Evolutionary conservation across 1,140 invertebrate species (phyloP), one percentile per base, ranked within the genome.

Genomic region (Drosophila eugracilis): DNA sequence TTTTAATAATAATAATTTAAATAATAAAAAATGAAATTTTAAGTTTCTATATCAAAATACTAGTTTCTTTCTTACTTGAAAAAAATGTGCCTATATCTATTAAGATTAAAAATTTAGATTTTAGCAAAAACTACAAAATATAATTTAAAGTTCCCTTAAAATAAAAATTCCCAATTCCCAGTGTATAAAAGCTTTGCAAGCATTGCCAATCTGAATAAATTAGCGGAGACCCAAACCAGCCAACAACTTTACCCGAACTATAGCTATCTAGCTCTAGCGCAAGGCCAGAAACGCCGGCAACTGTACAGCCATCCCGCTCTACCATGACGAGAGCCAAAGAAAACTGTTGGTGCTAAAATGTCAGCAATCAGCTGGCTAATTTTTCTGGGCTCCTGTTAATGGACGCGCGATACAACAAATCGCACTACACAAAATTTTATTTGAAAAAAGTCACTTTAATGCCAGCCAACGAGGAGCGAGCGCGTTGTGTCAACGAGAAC

Each of bases 351-450:
- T 50, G 45, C 49, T 36, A 75, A 83, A 84, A 48, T 83, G n/a
- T 12, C 28, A 45, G 5, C 14, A 30, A 62, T 34, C 45, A 10
- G 36, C 71, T 32, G 15, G 3, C 79, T 78, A 4, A 58, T 77
- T 70, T 22, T 30, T 21, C 77, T 86, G 83, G 0, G 62, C 41
- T 41, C 83, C 83, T 86, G 60, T 47, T 88, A 88, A 88, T 63
- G 86, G 83, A 86, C 81, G 81, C 81, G 81, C 81, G 81, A 86
- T 86, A 86, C 81, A 86, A 86, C 83, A 86, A 83, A 83, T 83
- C 80, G 80, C 76, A 85, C 80, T 79, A 77, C 74, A 85, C 81
- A 86, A 85, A 59, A 74, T 86, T 65, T 62, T 37, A 76, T 41
- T 50, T 39, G 45, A 63, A 53, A 50, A 84, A 77, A 59, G 62